Evolutionary conservation across 2,113 vertebrate genomes (phyloP), one percentile per base, ranked within the genome.

Genomic region (Bolborhynchus lineola): DNA sequence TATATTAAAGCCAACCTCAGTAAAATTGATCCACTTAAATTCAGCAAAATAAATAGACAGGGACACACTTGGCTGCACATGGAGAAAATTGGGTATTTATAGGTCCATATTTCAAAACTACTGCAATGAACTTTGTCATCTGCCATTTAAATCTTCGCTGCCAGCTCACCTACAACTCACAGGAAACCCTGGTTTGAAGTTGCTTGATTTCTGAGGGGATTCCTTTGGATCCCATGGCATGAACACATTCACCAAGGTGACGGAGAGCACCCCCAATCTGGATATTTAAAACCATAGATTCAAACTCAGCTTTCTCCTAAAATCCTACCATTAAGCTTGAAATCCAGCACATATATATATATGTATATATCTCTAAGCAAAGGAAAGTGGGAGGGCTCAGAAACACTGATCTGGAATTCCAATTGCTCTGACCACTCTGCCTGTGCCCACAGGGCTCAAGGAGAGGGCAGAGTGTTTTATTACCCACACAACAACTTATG

Each of bases 1-100:
- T 59, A 65, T 62, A 59, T 23, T 17, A 44, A 88, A 82, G 63
- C 37, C 49, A 75, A 31, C 50, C n/a, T 78, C 90, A 80, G 57
- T 46, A 91, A 95, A 85, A 92, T 5, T 50, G 77, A 95, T 65
- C 46, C 83, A 89, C 49, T 96, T 95, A 86, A 89, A 79, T 87
- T 89, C 65, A 89, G 44, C 65, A 87, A 80, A 89, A 89, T 46
- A 95, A 84, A 91, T 53, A 44, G 10, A 83, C 74, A 82, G 65
- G 47, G 93, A 62, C 23, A 70, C 1, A 28, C 60, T 88, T 76
- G 57, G 79, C 68, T 25, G 49, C 35, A 19, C 59, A 53, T 62
- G 63, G 47, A 77, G 75, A 67, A 86, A 86, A 90, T 4, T 46
- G 46, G 25, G 64, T 68, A 92, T 93, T 95, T 93, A 84, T 60